These are phyloP conservation scores for Garrulus glandarius DNA, from an alignment of 2,797 vertebrate genomes.

Conservation along the genomic window DNA sequence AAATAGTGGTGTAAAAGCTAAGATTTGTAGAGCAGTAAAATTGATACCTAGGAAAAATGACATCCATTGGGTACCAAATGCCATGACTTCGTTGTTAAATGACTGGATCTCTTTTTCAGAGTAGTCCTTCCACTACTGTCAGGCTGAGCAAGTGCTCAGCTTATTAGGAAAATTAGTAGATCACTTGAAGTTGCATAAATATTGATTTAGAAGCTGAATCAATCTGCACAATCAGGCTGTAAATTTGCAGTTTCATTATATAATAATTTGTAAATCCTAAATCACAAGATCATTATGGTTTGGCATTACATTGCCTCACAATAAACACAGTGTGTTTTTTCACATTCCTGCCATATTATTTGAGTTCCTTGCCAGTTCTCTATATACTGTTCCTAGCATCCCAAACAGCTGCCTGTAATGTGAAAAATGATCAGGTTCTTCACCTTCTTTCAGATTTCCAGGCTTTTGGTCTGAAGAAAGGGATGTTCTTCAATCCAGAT, in stretches of 20 bases:
- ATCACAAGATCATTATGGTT: not conserved
- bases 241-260: not conserved
- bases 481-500: slow-evolving; percentile 98
- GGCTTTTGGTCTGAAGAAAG: slow-evolving; percentile 94
- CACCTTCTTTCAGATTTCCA: slow-evolving; percentile 83
- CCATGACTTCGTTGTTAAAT: not conserved
- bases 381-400: not conserved
- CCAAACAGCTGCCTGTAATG: not conserved
- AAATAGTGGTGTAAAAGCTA: not conserved
- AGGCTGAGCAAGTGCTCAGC: not conserved
- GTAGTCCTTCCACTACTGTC: not conserved
- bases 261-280: not conserved
- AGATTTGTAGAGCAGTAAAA: not conserved
- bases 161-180: not conserved
- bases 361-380: not conserved
- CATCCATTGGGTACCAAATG: not conserved
- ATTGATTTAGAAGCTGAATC: not conserved
- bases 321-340: not conserved
- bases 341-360: not conserved
- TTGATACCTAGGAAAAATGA: not conserved
- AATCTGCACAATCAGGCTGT: not conserved
- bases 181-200: not conserved
- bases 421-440: slow-evolving; percentile 1
- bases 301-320: not conserved
- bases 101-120: not conserved